phyloP scores from a whole-genome alignment of 2,888 invertebrate species.

The Callimorpha dominula region DNA sequence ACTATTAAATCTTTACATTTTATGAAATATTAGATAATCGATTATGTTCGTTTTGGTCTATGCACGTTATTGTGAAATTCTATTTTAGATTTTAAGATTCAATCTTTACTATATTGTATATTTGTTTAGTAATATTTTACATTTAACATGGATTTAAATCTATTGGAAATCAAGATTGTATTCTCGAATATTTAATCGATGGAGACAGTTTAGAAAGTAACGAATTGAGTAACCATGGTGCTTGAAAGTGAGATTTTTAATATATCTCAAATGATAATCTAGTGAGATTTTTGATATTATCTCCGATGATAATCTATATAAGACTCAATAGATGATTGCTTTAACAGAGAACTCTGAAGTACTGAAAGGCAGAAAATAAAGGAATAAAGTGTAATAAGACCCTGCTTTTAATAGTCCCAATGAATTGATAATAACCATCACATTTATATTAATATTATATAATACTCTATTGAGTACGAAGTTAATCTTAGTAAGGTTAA shows the following conservation, averaged over 20 bases:
- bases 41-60: constrained; percentile 1
- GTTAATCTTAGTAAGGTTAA: constrained; percentile 5
- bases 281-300: constrained; percentile 6
- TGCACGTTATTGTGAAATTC: not conserved
- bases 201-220: not conserved
- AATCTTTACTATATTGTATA: constrained; percentile 13
- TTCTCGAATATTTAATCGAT: constrained; percentile 1
- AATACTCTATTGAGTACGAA: constrained; percentile 20
- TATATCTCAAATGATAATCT: constrained; percentile 9
- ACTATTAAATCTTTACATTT: not conserved
- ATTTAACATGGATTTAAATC: not conserved
- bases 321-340: constrained; percentile 8
- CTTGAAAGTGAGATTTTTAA: constrained; percentile 17
- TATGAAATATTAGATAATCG: constrained; percentile 2
- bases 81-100: constrained; percentile 10
- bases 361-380: not conserved
- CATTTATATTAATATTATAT: constrained; percentile 6
- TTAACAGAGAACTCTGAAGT: constrained; percentile 13
- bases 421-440: constrained; percentile 2
- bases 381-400: not conserved
- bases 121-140: constrained; percentile 8
- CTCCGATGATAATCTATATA: not conserved
- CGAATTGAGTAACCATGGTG: constrained; percentile 7
- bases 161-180: not conserved
- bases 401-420: not conserved